phyloP scores from a whole-genome alignment of 1,140 invertebrate species.

The Cotesia glomerata region DNA sequence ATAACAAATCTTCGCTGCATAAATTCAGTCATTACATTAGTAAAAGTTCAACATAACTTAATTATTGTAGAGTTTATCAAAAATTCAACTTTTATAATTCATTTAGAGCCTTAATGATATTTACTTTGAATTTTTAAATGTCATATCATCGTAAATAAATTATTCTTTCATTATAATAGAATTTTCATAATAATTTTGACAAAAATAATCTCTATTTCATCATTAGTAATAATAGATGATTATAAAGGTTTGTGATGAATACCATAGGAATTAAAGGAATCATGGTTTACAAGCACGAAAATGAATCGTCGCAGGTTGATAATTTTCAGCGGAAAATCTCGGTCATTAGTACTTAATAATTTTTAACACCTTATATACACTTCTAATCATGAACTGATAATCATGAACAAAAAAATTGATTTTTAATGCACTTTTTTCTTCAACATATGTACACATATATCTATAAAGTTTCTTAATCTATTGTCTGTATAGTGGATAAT shows the following conservation, averaged over 20 bases:
- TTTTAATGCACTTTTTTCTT: background rate
- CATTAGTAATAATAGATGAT: too few relatives aligned
- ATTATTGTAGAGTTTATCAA: too few relatives aligned
- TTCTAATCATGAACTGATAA: too few relatives aligned
- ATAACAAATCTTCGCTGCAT: too few relatives aligned
- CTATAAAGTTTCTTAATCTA: conserved; percentile 24
- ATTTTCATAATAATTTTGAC: too few relatives aligned
- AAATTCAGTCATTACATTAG: too few relatives aligned
- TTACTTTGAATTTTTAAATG: too few relatives aligned
- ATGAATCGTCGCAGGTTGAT: background rate
- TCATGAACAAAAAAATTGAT: too few relatives aligned
- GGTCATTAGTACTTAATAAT: background rate
- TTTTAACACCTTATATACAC: background rate
- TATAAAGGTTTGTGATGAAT: background rate
- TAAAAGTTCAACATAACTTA: too few relatives aligned
- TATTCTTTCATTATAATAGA: background rate
- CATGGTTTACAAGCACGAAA: conserved; percentile 14
- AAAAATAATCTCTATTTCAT: too few relatives aligned
- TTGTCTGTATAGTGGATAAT: conserved; percentile 4
- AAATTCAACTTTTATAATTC: too few relatives aligned
- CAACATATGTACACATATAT: conserved; percentile 7
- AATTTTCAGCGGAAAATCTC: conserved; percentile 1
- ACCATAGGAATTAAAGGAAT: background rate
- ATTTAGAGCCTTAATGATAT: too few relatives aligned
- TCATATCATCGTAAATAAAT: background rate